These are phyloP conservation scores for Lissocephala sabroskyi DNA, from an alignment of 2,888 invertebrate genomes.

Conservation along the genomic window DNA sequence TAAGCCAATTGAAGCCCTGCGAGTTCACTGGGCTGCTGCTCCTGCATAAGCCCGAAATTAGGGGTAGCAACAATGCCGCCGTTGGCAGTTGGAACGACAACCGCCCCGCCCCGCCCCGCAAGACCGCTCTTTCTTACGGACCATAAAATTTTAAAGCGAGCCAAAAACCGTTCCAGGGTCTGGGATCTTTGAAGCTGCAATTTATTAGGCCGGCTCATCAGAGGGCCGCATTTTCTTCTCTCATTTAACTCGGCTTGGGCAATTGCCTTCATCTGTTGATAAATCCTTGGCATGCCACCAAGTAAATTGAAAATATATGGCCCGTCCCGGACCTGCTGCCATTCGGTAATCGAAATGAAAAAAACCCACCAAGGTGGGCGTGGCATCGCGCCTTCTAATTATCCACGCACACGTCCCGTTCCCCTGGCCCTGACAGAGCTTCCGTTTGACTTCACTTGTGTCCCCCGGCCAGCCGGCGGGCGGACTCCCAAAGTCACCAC, in stretches of 20 bases:
- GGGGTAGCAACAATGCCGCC: constrained; percentile 31
- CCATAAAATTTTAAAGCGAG: constrained; percentile 66
- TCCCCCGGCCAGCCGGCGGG: not conserved
- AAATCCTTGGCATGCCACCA: constrained; percentile 61
- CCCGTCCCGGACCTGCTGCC: not conserved
- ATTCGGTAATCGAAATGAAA: too few species aligned
- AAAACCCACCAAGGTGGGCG: constrained; percentile 31
- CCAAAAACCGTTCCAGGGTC: constrained; percentile 62
- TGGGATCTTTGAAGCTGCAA: too few species aligned
- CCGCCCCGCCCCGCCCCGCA: too few species aligned
- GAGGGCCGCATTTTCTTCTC: constrained; percentile 34
- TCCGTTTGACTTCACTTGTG: not conserved
- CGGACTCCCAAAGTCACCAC: too few species aligned
- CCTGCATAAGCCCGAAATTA: constrained; percentile 54
- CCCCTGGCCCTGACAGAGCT: not conserved
- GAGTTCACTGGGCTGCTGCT: too few species aligned
- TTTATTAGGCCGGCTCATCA: constrained; percentile 57
- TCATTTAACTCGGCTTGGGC: constrained; percentile 38
- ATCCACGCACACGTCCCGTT: constrained; percentile 53
- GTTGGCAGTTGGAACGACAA: not conserved
- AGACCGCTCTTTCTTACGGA: constrained; percentile 54
- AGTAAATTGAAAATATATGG: constrained; percentile 58
- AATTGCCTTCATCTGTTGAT: constrained; percentile 64
- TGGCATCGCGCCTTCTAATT: constrained; percentile 59
- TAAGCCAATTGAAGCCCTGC: constrained; percentile 37